Conservation (phyloP, 2,888 invertebrate species). For the Drosophila lacicola region DNA sequence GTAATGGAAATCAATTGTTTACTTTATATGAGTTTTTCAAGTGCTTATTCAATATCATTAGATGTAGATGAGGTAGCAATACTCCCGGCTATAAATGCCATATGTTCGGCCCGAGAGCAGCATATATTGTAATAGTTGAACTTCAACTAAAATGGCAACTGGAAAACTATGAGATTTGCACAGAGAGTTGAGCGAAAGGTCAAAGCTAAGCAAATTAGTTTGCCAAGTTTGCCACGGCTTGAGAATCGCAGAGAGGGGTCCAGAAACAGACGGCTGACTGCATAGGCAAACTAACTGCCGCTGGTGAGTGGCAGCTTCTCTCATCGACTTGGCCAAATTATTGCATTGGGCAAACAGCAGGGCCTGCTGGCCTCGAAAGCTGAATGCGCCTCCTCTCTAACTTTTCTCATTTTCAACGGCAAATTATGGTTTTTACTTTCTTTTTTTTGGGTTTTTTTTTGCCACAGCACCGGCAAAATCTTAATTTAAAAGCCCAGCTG, state of each 20-base stretch:
- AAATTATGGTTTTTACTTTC: conserved; percentile 8
- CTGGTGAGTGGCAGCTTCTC: conserved; percentile 33
- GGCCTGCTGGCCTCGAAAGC: conserved; percentile 27
- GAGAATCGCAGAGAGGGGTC: conserved; percentile 8
- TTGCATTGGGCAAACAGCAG: conserved; percentile 58
- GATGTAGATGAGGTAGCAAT: conserved; percentile 61
- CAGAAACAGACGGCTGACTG: conserved; percentile 9
- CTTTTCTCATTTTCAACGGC: conserved; percentile 68
- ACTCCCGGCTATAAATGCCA: conserved; percentile 32
- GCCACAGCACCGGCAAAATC: conserved; percentile 49
- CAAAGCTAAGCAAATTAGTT: conserved; percentile 54
- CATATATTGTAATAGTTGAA: conserved; percentile 15
- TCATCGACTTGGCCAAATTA: conserved; percentile 41
- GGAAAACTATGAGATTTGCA: neutral
- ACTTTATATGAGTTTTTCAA: conserved; percentile 79
- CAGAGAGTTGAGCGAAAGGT: conserved; percentile 19
- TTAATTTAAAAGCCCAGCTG: conserved; percentile 79
- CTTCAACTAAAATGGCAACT: conserved; percentile 7
- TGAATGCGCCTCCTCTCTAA: conserved; percentile 39
- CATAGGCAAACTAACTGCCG: conserved; percentile 40
- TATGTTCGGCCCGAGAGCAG: conserved; percentile 26
- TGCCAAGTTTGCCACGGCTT: conserved; percentile 15
- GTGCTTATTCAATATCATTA: conserved; percentile 80
- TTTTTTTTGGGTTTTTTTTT: conserved; percentile 4
- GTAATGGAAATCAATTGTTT: conserved; percentile 79